A percentile compares a stretch with the other conserved stretches of the same genome.
These are phyloP conservation scores for Morinoia aosen DNA, from an alignment of 2,888 invertebrate species.

Conservation along the genomic window DNA sequence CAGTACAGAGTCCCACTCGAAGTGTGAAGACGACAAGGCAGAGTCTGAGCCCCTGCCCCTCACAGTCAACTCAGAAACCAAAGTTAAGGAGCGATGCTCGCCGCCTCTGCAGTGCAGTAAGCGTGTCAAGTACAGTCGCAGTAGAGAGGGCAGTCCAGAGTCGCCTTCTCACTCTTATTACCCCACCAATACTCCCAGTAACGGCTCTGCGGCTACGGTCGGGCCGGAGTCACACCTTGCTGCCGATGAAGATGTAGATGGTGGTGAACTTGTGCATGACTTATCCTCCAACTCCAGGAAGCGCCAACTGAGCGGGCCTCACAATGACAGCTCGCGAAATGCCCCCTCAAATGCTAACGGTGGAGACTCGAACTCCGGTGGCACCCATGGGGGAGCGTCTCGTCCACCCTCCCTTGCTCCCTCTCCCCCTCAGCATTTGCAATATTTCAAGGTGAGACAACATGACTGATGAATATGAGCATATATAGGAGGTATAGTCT, in stretches of 20 bases:
- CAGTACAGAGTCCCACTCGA: neutral
- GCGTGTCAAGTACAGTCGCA: conserved; percentile 30
- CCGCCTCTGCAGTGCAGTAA: neutral
- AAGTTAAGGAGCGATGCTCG: conserved; percentile 46
- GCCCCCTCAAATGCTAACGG: neutral
- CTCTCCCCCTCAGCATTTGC: conserved; percentile 52
- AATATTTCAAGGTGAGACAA: conserved; percentile 40
- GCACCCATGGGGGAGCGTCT: conserved; percentile 28
- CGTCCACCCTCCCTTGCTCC: conserved; percentile 44
- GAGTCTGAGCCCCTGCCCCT: conserved; percentile 53
- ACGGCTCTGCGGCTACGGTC: conserved; percentile 13
- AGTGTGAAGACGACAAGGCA: neutral
- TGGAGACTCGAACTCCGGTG: neutral
- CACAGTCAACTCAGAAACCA: conserved; percentile 54
- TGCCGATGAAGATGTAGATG: neutral
- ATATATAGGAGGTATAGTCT: neutral
- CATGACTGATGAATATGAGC: neutral
- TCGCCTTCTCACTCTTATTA: conserved; percentile 19
- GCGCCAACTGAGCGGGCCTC: conserved; percentile 17
- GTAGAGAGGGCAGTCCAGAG: conserved; percentile 28
- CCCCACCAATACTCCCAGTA: conserved; percentile 30
- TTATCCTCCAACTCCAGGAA: conserved; percentile 50
- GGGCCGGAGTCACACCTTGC: neutral
- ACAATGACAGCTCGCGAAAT: neutral
- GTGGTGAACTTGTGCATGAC: conserved; percentile 31